phyloP scores from a whole-genome alignment of 1,140 invertebrate genomes.

The Drosophila seguyi region DNA sequence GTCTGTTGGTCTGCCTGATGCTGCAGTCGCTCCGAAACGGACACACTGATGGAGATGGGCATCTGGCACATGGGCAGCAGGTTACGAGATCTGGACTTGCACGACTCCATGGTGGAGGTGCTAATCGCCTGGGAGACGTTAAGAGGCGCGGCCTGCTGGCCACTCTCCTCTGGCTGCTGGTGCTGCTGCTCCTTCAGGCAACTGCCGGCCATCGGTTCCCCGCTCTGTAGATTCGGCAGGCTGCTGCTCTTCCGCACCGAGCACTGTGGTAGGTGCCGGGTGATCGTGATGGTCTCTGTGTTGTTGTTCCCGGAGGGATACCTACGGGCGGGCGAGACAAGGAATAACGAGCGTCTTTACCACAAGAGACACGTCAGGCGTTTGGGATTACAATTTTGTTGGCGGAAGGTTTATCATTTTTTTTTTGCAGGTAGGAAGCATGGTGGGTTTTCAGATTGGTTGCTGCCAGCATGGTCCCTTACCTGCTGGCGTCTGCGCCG shows the following conservation, averaged over 20 bases:
- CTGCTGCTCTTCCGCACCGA: slow-evolving; percentile 89
- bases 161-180: slow-evolving; percentile 17
- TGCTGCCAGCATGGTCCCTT: slow-evolving; percentile 19
- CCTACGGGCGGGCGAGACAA: slow-evolving; percentile 84
- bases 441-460: slow-evolving; percentile 40
- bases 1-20: slow-evolving; percentile 33
- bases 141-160: slow-evolving; percentile 54
- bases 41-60: slow-evolving; percentile 79
- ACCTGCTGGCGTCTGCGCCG: slow-evolving; percentile 43
- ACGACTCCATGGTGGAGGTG: slow-evolving; percentile 88
- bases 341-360: slow-evolving; percentile 79
- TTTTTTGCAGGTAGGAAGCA: slow-evolving; percentile 38
- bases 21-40: slow-evolving; percentile 72
- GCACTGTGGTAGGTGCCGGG: slow-evolving; percentile 73
- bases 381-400: slow-evolving; percentile 61
- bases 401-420: slow-evolving; percentile 39
- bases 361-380: slow-evolving; percentile 66
- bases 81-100: slow-evolving; percentile 71
- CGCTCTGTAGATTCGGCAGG: slow-evolving; percentile 89
- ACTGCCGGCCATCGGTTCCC: slow-evolving; percentile 35
- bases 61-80: slow-evolving; percentile 85
- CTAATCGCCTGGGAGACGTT: slow-evolving; percentile 86
- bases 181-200: slow-evolving; percentile 49
- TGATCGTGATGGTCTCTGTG: slow-evolving; percentile 73
- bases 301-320: slow-evolving; percentile 93